Base-by-base conservation (phyloP, 1,140 invertebrate species). In the Drosophila bocki region DNA sequence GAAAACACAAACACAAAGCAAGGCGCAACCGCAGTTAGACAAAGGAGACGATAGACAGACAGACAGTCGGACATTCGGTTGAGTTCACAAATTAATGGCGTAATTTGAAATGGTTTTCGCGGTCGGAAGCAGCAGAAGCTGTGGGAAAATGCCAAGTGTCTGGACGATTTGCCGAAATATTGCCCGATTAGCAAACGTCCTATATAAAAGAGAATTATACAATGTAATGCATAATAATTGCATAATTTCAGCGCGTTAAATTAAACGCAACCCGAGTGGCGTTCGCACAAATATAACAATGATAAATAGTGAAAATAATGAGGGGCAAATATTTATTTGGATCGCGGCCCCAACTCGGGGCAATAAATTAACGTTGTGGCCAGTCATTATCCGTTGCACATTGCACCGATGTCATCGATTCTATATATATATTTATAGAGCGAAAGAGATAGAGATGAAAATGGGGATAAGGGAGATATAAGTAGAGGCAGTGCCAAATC, bases 41-140 rank as follows among this genome's bases (percentile, higher is more conserved):
- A 88, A 84, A 84, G 60, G 54, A 84, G 68, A 62, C 59, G 72
- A 56, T 26, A 41, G 47, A 78, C 79, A 69, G 41, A 45, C 62
- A 59, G 63, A 51, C 65, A 60, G 69, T 60, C 58, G 57, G 68
- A 75, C 75, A 78, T 59, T 79, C 74, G 87, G 62, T 80, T 84
- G 65, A 80, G 78, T 90, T 87, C 53, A 80, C 62, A 90, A 80
- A 83, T 87, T 80, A 87, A 87, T 87, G 69, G 84, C 85, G 80
- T 80, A 84, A 87, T 90, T 90, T 74, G 45, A 75, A 76, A 85
- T 86, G 68, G 67, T 50, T 74, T 74, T 82, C 74, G 82, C 59
- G 64, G 80, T 67, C 51, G 44, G 29, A 63, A 29, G 33, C 39
- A 29, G 42, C 37, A 35, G 62, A 4, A 29, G 51, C 26, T 53